Conservation (phyloP, 2,797 vertebrate genomes). For the Bovichtus diacanthus region DNA sequence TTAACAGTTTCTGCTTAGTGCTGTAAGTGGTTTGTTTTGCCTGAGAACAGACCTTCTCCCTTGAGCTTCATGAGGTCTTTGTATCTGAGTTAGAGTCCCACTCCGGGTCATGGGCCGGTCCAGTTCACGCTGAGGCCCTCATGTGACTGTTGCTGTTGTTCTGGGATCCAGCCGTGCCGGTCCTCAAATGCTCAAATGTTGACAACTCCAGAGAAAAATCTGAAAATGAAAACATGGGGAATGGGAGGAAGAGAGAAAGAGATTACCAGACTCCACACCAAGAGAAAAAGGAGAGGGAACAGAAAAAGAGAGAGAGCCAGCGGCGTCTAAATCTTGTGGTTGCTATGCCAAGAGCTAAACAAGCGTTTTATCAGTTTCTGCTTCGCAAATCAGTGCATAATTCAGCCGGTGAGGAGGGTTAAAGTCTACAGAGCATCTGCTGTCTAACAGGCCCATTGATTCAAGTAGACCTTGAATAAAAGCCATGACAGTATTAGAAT, state of each 20-base stretch:
- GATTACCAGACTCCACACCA: constrained; percentile 36
- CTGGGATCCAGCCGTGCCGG: constrained; percentile 68
- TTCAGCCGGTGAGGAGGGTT: constrained; percentile 32
- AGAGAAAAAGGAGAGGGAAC: constrained; percentile 2
- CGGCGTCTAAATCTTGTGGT: constrained; percentile 48
- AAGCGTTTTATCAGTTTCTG: constrained; percentile 68
- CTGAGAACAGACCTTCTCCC: constrained; percentile 44
- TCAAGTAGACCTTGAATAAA: constrained; percentile 18
- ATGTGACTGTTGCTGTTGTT: constrained; percentile 77
- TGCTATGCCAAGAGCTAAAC: constrained; percentile 60
- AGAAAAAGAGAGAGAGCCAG: constrained; percentile 25
- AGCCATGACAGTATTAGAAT: background rate
- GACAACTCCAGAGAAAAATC: constrained; percentile 63
- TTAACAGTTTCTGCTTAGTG: constrained; percentile 10
- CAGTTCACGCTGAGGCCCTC: constrained; percentile 72
- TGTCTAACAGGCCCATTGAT: constrained; percentile 19
- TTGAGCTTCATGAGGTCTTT: constrained; percentile 78
- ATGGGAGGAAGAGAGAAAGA: constrained; percentile 29
- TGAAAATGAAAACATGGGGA: constrained; percentile 55
- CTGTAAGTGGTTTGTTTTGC: constrained; percentile 47
- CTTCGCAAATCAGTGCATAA: constrained; percentile 60
- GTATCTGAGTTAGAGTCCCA: constrained; percentile 71
- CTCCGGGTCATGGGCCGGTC: constrained; percentile 62
- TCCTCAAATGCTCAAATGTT: constrained; percentile 55
- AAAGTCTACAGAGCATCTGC: constrained; percentile 40